Conservation (phyloP, 1,140 invertebrate genomes). For the Aphaenogaster ashmeadi region DNA sequence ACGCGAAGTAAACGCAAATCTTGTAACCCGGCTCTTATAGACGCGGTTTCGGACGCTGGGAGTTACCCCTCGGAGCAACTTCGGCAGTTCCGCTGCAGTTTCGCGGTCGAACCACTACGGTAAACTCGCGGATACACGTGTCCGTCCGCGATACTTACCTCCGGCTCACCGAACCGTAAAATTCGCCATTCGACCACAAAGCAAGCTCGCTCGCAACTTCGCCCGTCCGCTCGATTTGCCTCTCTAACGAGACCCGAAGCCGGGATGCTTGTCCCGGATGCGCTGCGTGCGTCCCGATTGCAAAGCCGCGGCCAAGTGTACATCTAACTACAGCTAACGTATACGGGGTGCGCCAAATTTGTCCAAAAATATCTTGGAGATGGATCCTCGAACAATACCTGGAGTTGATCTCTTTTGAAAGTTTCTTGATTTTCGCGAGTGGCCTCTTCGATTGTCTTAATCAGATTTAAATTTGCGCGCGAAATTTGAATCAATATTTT, state of each 20-base stretch:
- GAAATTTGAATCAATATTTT: not conserved
- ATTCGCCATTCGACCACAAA: conserved; percentile 49
- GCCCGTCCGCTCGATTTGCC: conserved; percentile 49
- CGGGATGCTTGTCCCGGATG: conserved; percentile 17
- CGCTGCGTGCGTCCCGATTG: conserved; percentile 56
- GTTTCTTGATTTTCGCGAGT: not conserved
- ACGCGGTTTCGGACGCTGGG: conserved; percentile 6
- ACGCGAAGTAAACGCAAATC: not conserved
- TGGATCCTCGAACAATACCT: not conserved
- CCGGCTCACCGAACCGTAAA: conserved; percentile 41
- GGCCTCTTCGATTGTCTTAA: not conserved
- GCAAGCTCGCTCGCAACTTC: conserved; percentile 50
- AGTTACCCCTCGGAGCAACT: conserved; percentile 38
- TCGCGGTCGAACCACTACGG: conserved; percentile 25
- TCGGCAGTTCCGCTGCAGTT: conserved; percentile 29
- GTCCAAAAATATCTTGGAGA: not conserved
- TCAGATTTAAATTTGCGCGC: not conserved
- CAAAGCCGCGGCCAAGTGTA: conserved; percentile 48
- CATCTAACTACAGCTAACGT: conserved; percentile 30
- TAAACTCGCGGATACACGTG: conserved; percentile 36
- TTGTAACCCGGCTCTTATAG: not conserved
- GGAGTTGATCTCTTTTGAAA: not conserved
- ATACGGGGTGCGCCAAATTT: conserved; percentile 4
- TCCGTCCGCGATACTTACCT: conserved; percentile 32
- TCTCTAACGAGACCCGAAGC: conserved; percentile 50